A percentile compares a stretch with the other conserved stretches of the same genome.
These are phyloP conservation scores for Perognathus longimembris DNA, from an alignment of 2,113 vertebrate genomes.

Conservation along the genomic window DNA sequence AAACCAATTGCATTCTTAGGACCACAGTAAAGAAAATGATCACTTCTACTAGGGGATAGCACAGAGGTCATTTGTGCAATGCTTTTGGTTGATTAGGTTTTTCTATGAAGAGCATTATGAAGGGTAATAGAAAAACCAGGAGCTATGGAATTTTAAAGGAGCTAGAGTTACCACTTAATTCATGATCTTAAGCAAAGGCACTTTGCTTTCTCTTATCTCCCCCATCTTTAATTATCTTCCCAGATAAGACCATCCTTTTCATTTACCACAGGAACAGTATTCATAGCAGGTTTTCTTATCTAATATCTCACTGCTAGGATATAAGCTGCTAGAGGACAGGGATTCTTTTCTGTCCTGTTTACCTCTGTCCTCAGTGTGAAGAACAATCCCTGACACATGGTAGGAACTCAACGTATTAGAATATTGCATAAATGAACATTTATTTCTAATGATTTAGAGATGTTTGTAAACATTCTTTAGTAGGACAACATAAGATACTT, in stretches of 20 bases:
- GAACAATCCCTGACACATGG: not conserved
- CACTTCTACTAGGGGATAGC: not conserved
- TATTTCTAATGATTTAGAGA: not conserved
- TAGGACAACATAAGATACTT: not conserved
- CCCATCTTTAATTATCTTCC: not conserved
- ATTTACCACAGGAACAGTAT: not conserved
- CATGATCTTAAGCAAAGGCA: not conserved
- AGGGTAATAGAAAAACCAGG: too few relatives aligned
- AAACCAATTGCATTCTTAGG: too few relatives aligned
- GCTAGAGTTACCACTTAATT: not conserved
- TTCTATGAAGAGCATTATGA: not conserved
- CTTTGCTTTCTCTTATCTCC: not conserved
- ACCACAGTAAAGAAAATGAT: not conserved
- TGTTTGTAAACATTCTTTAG: not conserved
- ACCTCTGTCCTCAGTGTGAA: not conserved
- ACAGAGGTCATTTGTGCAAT: not conserved
- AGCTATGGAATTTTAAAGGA: not conserved
- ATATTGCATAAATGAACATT: not conserved
- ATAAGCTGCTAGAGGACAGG: not conserved
- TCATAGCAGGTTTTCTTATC: not conserved
- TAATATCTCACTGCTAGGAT: not conserved
- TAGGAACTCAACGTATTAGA: not conserved
- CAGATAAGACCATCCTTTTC: not conserved
- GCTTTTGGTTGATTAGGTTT: not conserved
- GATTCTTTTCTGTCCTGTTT: not conserved